Evolutionary conservation across 1,140 invertebrate species (phyloP).

Genomic region (Stenopsyche tienmushanensis): DNA sequence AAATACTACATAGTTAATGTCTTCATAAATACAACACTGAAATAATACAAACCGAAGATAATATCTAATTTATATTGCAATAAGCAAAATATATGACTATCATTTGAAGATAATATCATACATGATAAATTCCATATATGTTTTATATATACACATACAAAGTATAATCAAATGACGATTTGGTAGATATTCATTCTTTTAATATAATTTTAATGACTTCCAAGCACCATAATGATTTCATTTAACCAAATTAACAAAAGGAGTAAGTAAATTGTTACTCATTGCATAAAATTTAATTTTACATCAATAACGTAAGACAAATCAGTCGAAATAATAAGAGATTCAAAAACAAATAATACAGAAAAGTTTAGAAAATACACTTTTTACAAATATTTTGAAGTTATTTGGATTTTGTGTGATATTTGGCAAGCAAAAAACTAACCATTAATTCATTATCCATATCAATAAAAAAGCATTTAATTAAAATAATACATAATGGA

Average conservation of each 20-base stretch:
- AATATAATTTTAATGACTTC: conserved; percentile 8
- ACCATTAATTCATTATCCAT: neutral
- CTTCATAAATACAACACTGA: conserved; percentile 5
- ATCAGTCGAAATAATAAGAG: conserved; percentile 1
- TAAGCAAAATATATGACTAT: conserved; percentile 7
- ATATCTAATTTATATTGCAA: neutral
- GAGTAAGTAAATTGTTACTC: neutral
- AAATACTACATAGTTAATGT: conserved; percentile 9
- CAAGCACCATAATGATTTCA: conserved; percentile 10
- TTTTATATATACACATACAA: conserved; percentile 3
- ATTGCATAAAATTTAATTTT: neutral
- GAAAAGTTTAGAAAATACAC: neutral
- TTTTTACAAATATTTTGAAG: too few species aligned
- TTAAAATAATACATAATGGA: too few species aligned
- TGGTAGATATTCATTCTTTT: neutral
- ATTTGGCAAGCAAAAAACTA: neutral
- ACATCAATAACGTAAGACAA: neutral
- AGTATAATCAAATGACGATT: neutral
- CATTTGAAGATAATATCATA: conserved; percentile 7
- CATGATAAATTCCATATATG: neutral
- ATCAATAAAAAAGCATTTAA: too few species aligned
- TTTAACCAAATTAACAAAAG: neutral
- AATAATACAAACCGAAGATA: conserved; percentile 1
- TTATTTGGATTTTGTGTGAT: neutral
- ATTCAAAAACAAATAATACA: neutral